Evolutionary conservation across 92 coral and sea anemone genomes (phyloP).

Genomic region (Meandrina meandrites): DNA sequence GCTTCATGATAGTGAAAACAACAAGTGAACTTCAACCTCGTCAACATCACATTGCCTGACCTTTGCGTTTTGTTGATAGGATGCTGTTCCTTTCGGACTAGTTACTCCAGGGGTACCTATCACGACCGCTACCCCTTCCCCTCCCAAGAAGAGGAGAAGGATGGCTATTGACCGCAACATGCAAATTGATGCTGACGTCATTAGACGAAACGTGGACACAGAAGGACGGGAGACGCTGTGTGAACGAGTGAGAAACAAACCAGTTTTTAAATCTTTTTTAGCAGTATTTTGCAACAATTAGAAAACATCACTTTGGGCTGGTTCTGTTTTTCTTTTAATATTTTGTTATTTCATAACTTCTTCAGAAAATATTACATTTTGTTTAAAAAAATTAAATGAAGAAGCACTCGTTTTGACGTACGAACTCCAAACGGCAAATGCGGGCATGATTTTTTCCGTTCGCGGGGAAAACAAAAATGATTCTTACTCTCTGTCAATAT

Average conservation of each 20-base stretch:
- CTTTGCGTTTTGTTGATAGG: not conserved
- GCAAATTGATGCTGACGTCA: constrained; percentile 28
- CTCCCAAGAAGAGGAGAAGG: constrained; percentile 57
- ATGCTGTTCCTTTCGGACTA: constrained; percentile 16
- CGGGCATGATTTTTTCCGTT: not conserved
- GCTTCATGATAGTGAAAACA: not conserved
- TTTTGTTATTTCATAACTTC: too few relatives aligned
- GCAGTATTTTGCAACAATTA: too few relatives aligned
- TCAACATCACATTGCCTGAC: not conserved
- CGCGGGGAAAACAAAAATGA: not conserved
- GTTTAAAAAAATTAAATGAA: too few relatives aligned
- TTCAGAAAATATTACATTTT: too few relatives aligned
- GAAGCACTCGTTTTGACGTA: too few relatives aligned
- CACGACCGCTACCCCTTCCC: constrained; percentile 37
- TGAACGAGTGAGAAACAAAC: constrained; percentile 22
- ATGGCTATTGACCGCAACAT: constrained; percentile 52
- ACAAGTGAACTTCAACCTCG: not conserved
- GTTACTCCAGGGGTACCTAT: constrained; percentile 37
- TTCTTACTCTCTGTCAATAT: too few relatives aligned
- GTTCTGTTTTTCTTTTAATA: too few relatives aligned
- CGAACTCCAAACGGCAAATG: not conserved
- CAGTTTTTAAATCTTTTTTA: too few relatives aligned
- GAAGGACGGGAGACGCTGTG: constrained; percentile 31
- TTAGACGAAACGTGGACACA: constrained; percentile 13
- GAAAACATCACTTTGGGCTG: too few relatives aligned